Evolutionary conservation across 2,797 vertebrate genomes (phyloP).

Genomic region (Siniperca obscura): DNA sequence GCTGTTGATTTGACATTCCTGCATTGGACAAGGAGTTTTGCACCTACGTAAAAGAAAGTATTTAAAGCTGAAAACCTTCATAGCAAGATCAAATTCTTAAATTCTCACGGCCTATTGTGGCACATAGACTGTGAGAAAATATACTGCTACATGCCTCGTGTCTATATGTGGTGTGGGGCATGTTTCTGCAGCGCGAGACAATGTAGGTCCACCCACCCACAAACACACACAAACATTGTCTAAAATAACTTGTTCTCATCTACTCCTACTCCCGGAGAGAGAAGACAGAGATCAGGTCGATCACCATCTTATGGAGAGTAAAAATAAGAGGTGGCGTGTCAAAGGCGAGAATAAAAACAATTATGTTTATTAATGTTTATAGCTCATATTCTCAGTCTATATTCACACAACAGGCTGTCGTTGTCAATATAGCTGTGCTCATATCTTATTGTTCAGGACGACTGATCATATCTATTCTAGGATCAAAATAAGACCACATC

Average conservation of each 20-base stretch:
- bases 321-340: conserved; percentile 36
- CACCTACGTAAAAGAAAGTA: background rate
- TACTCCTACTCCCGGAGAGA: conserved; percentile 48
- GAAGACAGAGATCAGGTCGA: conserved; percentile 52
- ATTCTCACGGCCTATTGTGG: background rate
- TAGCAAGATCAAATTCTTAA: background rate
- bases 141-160: background rate
- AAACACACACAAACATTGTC: conserved; percentile 2
- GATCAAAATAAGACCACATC: conserved; percentile 30
- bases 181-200: conserved; percentile 40
- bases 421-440: conserved; percentile 1
- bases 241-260: conserved; percentile 63
- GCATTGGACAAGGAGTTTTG: background rate
- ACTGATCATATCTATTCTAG: conserved; percentile 46
- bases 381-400: background rate
- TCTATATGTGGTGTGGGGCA: background rate
- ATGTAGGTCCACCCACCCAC: conserved; percentile 6
- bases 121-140: conserved; percentile 1
- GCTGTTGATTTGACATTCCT: background rate
- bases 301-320: conserved; percentile 40
- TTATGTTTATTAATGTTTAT: background rate
- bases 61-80: background rate
- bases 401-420: conserved; percentile 1
- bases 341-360: background rate
- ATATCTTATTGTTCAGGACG: background rate